Percentiles rank a stretch among this genome's conserved stretches.
phyloP scores from a whole-genome alignment of 1,140 invertebrate genomes.

The Bombus waltoni region DNA sequence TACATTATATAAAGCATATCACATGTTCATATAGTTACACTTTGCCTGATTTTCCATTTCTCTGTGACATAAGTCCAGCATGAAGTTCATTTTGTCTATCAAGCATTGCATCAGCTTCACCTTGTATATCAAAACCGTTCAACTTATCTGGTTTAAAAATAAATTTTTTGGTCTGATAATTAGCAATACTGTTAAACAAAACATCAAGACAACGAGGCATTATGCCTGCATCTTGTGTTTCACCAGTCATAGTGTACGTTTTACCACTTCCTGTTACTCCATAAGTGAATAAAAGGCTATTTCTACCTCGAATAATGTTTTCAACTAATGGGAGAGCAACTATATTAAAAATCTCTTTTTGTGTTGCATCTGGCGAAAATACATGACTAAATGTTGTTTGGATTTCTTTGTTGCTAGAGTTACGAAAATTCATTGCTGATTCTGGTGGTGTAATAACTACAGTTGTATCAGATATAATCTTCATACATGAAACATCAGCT shows the following conservation, averaged over 20 bases:
- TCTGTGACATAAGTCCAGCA: constrained; percentile 74
- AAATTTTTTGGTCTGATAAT: constrained; percentile 91
- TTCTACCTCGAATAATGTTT: constrained; percentile 90
- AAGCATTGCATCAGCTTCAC: constrained; percentile 92
- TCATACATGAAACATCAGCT: constrained; percentile 88
- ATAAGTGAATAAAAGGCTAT: constrained; percentile 96
- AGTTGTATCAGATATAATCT: constrained; percentile 87
- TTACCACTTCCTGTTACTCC: constrained; percentile 98
- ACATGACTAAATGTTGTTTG: constrained; percentile 92
- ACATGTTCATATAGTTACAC: constrained; percentile 58
- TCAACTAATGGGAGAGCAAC: constrained; percentile 94
- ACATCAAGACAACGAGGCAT: constrained; percentile 95
- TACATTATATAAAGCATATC: neutral
- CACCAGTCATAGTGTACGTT: constrained; percentile 97
- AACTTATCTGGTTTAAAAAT: constrained; percentile 96
- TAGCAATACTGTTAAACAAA: constrained; percentile 94
- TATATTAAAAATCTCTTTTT: constrained; percentile 93
- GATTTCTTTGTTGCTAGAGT: constrained; percentile 86
- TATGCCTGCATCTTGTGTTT: constrained; percentile 90
- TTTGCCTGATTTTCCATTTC: constrained; percentile 74
- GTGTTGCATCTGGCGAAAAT: constrained; percentile 90
- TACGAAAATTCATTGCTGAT: constrained; percentile 85
- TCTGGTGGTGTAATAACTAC: constrained; percentile 88
- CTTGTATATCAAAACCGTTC: constrained; percentile 96
- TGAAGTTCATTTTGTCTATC: constrained; percentile 86